A percentile compares a stretch with the other conserved stretches of the same genome.
Evolutionary conservation across 2,797 vertebrate species (phyloP).

Genomic region (Fistularia commersonii): DNA sequence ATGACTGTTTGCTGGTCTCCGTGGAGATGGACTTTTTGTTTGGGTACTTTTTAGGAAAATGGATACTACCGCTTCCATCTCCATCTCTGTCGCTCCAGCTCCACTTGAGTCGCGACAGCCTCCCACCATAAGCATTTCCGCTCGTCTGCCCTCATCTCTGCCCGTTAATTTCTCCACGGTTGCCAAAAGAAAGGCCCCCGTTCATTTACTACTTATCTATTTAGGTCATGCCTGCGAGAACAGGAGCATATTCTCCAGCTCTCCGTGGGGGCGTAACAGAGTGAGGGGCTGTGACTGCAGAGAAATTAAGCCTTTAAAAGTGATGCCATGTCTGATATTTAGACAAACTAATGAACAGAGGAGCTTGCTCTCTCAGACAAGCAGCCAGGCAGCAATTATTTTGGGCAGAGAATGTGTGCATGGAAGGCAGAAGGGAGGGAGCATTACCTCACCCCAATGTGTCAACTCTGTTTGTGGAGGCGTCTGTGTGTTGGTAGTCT

Average conservation of each 20-base stretch:
- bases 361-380: constrained; percentile 41
- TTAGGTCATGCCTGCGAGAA: constrained; percentile 62
- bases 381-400: constrained; percentile 66
- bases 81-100: constrained; percentile 7
- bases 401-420: constrained; percentile 59
- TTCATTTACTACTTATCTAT: constrained; percentile 67
- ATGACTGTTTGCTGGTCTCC: constrained; percentile 62
- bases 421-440: constrained; percentile 47
- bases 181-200: constrained; percentile 34
- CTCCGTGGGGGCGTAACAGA: constrained; percentile 40
- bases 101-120: constrained; percentile 17
- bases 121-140: constrained; percentile 15
- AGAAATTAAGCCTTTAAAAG: constrained; percentile 69
- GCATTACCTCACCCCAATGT: constrained; percentile 47
- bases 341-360: constrained; percentile 60
- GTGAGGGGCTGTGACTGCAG: constrained; percentile 43
- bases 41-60: not conserved
- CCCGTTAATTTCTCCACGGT: constrained; percentile 35
- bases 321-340: constrained; percentile 62
- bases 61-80: not conserved
- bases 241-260: constrained; percentile 46
- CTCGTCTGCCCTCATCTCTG: constrained; percentile 24
- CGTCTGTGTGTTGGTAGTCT: constrained; percentile 12
- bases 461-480: constrained; percentile 23
- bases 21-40: constrained; percentile 52